These are phyloP conservation scores for Heliconius cydno DNA, from an alignment of 2,888 invertebrate genomes.

Conservation along the genomic window DNA sequence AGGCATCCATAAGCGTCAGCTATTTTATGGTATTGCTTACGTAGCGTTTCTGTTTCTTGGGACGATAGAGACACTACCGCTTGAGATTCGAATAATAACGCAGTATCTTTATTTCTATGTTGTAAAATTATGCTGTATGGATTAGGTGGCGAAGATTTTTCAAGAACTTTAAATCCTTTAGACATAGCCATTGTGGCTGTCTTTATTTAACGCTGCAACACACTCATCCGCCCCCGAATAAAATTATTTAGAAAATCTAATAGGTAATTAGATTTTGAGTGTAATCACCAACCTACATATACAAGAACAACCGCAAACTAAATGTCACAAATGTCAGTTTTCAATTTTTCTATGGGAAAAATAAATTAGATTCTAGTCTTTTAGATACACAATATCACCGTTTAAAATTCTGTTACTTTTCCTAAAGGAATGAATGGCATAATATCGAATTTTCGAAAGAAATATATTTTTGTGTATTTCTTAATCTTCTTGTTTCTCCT, in stretches of 20 bases:
- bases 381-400: neutral
- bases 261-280: conserved; percentile 32
- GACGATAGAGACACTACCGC: conserved; percentile 94
- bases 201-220: conserved; percentile 48
- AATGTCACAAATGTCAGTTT: conserved; percentile 41
- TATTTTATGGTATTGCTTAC: conserved; percentile 94
- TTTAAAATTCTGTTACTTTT: no score
- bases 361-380: conserved; percentile 7
- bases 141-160: conserved; percentile 92
- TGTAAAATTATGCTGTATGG: conserved; percentile 96
- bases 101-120: conserved; percentile 93
- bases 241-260: conserved; percentile 27
- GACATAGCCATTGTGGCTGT: conserved; percentile 92
- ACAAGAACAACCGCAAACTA: conserved; percentile 28
- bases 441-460: no score
- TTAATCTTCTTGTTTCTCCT: no score
- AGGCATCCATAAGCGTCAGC: conserved; percentile 98
- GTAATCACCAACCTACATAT: conserved; percentile 34
- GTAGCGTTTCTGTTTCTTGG: conserved; percentile 94
- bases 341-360: neutral
- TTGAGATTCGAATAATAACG: conserved; percentile 95
- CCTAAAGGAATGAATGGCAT: no score
- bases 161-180: conserved; percentile 94
- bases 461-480: no score
- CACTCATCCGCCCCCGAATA: conserved; percentile 68